Evolutionary conservation across 2,888 invertebrate genomes (phyloP), one percentile per base, ranked within the genome.

Genomic region (Ophion slaviceki): DNA sequence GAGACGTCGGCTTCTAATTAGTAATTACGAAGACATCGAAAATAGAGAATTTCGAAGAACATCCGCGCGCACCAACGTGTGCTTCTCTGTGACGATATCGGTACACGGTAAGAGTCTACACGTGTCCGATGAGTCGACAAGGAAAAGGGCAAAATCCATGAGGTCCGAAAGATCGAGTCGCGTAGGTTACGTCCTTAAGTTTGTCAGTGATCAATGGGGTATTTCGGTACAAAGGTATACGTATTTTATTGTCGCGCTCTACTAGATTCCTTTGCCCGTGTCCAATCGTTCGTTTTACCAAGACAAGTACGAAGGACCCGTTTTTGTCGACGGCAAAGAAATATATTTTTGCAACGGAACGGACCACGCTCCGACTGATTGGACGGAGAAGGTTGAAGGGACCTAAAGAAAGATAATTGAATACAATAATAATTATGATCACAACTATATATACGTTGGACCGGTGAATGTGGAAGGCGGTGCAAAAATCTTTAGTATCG

Each of bases 11-110:
- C 87, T 86, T 89, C 88, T 90, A 90, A 90, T 90, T 89, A 90
- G 88, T 89, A 89, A 91, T 90, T 89, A 89, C 88, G 87, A 88
- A 87, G 88, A 89, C 89, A 90, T 89, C 88, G 88, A 88, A 89
- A 89, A 89, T 89, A 89, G 88, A 90, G 87, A 85, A 86, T 87
- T 86, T 85, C 77, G 79, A 10, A 78, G 53, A 71, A 61, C 45
- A 76, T 17, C n/a, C 53, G 62, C 75, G 68, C 75, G 68, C 76
- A 75, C 61, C 72, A 81, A 64, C 70, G 62, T 71, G 53, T 81
- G 61, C 32, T 32, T 28, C 59, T 77, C 14, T 71, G 36, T 75
- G 59, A 47, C n/a, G 28, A 28, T 70, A 57, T 59, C 32, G 59
- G 66, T 59, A 64, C 24, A 45, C 28, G 20, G 57, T 6, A 66